Evolutionary conservation across 2,888 invertebrate species (phyloP).

Genomic region (Eledone cirrhosa): DNA sequence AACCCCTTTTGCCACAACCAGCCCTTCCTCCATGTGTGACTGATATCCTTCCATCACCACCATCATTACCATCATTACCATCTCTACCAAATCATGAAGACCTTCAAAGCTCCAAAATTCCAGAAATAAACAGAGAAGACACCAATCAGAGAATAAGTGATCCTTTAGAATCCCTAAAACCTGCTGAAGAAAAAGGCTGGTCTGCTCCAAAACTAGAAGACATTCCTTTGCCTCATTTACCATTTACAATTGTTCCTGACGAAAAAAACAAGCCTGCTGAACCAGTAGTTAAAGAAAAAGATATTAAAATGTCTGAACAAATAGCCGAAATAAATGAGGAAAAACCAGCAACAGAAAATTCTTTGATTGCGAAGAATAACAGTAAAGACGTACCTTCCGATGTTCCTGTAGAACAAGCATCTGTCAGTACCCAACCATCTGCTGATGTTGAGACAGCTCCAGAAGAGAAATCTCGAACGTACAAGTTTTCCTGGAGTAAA

Average conservation of each 20-base stretch:
- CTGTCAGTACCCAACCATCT: background rate
- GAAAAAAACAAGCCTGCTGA: background rate
- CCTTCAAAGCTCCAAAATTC: background rate
- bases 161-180: background rate
- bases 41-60: background rate
- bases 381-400: background rate
- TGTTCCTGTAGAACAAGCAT: background rate
- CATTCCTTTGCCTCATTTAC: slow-evolving; percentile 20
- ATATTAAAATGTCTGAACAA: background rate
- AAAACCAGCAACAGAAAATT: background rate
- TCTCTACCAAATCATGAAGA: background rate
- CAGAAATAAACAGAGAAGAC: background rate
- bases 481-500: slow-evolving; percentile 62
- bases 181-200: background rate
- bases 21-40: background rate
- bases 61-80: background rate
- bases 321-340: background rate
- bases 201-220: slow-evolving; percentile 23
- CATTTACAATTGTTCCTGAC: background rate
- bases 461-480: slow-evolving; percentile 37
- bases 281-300: background rate
- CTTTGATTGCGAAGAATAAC: background rate
- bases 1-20: slow-evolving; percentile 6
- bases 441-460: background rate
- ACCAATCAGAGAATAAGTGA: background rate